Conservation (phyloP, 2,113 vertebrate species). For the Oreochromis tanganicae region DNA sequence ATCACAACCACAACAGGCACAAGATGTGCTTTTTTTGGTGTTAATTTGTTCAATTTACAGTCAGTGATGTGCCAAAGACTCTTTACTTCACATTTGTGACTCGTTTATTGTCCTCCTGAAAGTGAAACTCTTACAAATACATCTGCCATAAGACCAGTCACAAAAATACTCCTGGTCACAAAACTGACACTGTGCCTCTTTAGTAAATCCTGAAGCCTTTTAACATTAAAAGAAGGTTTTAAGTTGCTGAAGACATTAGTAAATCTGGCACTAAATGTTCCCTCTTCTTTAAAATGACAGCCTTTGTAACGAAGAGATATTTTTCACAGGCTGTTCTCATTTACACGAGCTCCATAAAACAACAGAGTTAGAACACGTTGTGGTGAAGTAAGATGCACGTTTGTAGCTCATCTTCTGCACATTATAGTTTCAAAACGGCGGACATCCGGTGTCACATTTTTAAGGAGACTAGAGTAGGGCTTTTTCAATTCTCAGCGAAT, state of each 20-base stretch:
- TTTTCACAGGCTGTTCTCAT: neutral
- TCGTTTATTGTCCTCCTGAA: neutral
- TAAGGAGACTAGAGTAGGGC: neutral
- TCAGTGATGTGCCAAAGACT: too few species aligned
- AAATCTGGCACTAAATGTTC: neutral
- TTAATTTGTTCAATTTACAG: neutral
- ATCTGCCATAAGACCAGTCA: neutral
- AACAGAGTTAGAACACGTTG: neutral
- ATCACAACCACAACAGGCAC: neutral
- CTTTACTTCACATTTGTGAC: neutral
- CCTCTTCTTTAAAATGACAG: neutral
- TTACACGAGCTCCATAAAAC: neutral
- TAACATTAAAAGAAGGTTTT: neutral
- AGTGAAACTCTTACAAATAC: neutral
- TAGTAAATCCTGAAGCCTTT: neutral
- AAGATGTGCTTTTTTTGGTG: neutral
- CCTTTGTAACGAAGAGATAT: neutral
- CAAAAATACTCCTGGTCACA: neutral
- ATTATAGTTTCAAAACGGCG: neutral
- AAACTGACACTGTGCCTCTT: neutral
- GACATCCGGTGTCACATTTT: neutral
- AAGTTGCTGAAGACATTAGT: neutral
- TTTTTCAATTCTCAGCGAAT: neutral
- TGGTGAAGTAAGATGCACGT: neutral
- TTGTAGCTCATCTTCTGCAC: neutral